Evolutionary conservation across 2,797 vertebrate species (phyloP).

Genomic region (Cirrhinus mrigala): DNA sequence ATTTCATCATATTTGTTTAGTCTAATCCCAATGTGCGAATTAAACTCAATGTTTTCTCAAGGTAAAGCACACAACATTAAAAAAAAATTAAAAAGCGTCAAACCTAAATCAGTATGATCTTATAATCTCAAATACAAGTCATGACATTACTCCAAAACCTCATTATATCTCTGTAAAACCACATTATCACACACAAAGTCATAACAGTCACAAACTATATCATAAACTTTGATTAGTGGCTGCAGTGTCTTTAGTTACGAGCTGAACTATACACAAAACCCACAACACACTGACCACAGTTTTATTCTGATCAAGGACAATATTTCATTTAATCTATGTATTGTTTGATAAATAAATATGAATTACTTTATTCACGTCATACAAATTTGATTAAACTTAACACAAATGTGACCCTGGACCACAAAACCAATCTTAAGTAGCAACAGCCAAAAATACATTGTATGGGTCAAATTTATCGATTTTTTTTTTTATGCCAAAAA

Average conservation of each 20-base stretch:
- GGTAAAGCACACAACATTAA: not conserved
- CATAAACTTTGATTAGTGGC: constrained; percentile 30
- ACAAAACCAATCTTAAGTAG: too few species aligned
- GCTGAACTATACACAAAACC: not conserved
- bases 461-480: too few species aligned
- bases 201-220: constrained; percentile 36
- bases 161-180: constrained; percentile 3
- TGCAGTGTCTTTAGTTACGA: constrained; percentile 1
- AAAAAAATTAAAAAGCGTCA: constrained; percentile 7
- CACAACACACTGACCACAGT: not conserved
- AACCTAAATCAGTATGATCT: constrained; percentile 28
- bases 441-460: too few species aligned
- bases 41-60: not conserved
- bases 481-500: too few species aligned
- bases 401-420: not conserved
- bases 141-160: not conserved
- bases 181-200: constrained; percentile 31
- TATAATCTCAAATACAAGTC: constrained; percentile 28
- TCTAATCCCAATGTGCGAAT: not conserved
- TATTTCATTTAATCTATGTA: not conserved
- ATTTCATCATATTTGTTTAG: not conserved
- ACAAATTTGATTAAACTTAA: not conserved
- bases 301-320: constrained; percentile 12
- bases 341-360: constrained; percentile 25
- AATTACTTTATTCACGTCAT: not conserved